These are phyloP conservation scores for Dermolepida albohirtum DNA, from an alignment of 2,888 invertebrate genomes.

Conservation along the genomic window DNA sequence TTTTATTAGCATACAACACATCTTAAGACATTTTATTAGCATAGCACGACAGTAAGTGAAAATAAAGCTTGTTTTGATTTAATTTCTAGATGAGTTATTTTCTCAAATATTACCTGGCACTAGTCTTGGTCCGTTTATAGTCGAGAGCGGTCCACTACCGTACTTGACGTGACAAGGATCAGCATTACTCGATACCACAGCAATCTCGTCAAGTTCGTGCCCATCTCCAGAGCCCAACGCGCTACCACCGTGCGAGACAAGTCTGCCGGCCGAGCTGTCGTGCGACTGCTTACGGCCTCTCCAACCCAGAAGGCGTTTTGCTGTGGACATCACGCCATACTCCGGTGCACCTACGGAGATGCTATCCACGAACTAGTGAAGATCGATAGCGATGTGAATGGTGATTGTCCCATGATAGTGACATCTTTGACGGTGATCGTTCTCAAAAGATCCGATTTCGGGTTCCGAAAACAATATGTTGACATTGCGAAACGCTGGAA, in stretches of 20 bases:
- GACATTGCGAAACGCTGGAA: slow-evolving; percentile 22
- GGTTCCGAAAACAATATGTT: background rate
- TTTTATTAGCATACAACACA: no score
- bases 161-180: slow-evolving; percentile 69
- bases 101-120: slow-evolving; percentile 67
- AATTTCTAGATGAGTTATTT: no score
- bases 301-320: slow-evolving; percentile 73
- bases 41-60: no score
- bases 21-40: no score
- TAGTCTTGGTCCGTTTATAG: slow-evolving; percentile 72
- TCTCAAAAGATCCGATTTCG: background rate
- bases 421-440: slow-evolving; percentile 4
- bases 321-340: slow-evolving; percentile 70
- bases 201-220: slow-evolving; percentile 76
- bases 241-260: slow-evolving; percentile 63
- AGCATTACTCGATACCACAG: slow-evolving; percentile 72
- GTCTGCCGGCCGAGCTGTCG: slow-evolving; percentile 66
- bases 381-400: slow-evolving; percentile 13
- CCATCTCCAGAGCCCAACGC: slow-evolving; percentile 56
- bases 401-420: slow-evolving; percentile 12
- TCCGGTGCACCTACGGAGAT: slow-evolving; percentile 42
- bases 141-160: slow-evolving; percentile 69
- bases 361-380: slow-evolving; percentile 33
- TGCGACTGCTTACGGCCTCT: slow-evolving; percentile 72
- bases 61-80: no score